Conservation (phyloP, 2,113 vertebrate species). For the Tachuris rubrigastra region DNA sequence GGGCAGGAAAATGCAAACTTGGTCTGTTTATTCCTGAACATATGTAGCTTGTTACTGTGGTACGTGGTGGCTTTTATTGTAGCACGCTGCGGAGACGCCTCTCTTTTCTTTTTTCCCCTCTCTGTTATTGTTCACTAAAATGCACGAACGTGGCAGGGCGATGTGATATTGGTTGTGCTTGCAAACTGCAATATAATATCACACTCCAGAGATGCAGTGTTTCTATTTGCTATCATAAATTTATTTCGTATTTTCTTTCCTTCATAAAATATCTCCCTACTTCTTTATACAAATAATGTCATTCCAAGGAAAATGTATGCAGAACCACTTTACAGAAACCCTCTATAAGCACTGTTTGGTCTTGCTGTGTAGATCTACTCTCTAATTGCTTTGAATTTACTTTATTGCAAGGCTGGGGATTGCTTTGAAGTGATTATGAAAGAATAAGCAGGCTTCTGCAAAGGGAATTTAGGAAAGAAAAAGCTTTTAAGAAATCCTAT, state of each 20-base stretch:
- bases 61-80: neutral
- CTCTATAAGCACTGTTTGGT: slow-evolving; percentile 55
- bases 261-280: neutral
- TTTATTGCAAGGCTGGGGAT: slow-evolving; percentile 72
- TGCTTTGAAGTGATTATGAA: slow-evolving; percentile 74
- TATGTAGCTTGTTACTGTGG: slow-evolving; percentile 42
- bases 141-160: slow-evolving; percentile 33
- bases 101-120: neutral
- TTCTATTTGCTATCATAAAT: slow-evolving; percentile 65
- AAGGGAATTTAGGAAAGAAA: slow-evolving; percentile 60
- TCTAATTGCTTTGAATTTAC: slow-evolving; percentile 76
- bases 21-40: slow-evolving; percentile 25
- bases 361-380: slow-evolving; percentile 53
- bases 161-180: slow-evolving; percentile 44
- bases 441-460: slow-evolving; percentile 64
- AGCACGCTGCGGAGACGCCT: neutral
- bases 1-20: slow-evolving; percentile 49
- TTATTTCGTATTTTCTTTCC: slow-evolving; percentile 5
- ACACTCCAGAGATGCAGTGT: slow-evolving; percentile 61
- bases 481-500: slow-evolving; percentile 57
- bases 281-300: slow-evolving; percentile 61
- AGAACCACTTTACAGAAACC: slow-evolving; percentile 55
- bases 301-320: slow-evolving; percentile 59
- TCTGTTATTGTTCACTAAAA: slow-evolving; percentile 49
- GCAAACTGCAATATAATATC: slow-evolving; percentile 50